Evolutionary conservation across 2,797 vertebrate genomes (phyloP), one percentile per base, ranked within the genome.

Genomic region (Avahi laniger): DNA sequence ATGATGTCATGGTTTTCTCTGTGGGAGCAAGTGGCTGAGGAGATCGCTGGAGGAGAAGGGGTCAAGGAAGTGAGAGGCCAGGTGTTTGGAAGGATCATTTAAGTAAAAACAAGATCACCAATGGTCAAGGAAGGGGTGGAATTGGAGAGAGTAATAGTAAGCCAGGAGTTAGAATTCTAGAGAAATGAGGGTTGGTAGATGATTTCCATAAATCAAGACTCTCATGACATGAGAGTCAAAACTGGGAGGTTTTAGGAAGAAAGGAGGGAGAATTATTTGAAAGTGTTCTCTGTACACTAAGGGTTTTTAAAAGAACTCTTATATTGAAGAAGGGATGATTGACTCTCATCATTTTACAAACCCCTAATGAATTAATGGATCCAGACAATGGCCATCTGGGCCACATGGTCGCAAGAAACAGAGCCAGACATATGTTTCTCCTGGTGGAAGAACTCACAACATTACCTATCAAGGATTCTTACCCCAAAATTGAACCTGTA

Each of bases 51-150:
- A 67, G 20, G 67, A 82, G 26, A 87, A 33, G 20, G 48, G 41
- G 59, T 82, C 76, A 75, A 59, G 30, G 61, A 95, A 88, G n/a
- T n/a, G 4, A 72, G 33, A 92, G 28, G 43, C n/a, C 76, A 92
- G 20, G 15, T 76, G n/a, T 95, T 70, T 59, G n/a, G n/a, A 78
- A 78, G n/a, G 38, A 52, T 87, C 48, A 87, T 81, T 87, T 92
- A 67, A 92, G 28, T 54, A 50, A 48, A 67, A 85, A 91, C 85
- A 24, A 86, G 73, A 57, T 94, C 38, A 54, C 13, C 54, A 54
- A 80, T 35, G n/a, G 38, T 91, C 52, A 72, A 79, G 13, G 48
- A n/a, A 87, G 30, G 43, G 46, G 35, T 50, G n/a, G 14, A 38
- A 90, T 50, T 80, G 30, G 63, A 94, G 54, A 57, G 18, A 94